phyloP scores from a whole-genome alignment of 2,888 invertebrate genomes.

The Stenoptilia bipunctidactyla region DNA sequence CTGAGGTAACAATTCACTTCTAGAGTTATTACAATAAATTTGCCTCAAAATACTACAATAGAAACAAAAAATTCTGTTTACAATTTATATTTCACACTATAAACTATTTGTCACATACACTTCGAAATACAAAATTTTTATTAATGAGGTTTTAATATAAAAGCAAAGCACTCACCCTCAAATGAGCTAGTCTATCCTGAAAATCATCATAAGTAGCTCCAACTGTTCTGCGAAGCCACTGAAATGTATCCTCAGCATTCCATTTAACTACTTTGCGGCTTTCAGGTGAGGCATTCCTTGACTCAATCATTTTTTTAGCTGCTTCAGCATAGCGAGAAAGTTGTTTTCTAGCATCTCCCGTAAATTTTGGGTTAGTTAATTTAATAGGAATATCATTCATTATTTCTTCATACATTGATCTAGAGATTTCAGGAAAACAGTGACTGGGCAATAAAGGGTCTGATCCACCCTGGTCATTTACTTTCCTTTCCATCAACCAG shows the following conservation, averaged over 20 bases:
- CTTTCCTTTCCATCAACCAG: slow-evolving; percentile 96
- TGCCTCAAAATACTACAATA: too few relatives aligned
- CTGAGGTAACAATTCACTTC: too few relatives aligned
- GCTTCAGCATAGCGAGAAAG: slow-evolving; percentile 95
- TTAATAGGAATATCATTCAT: slow-evolving; percentile 99
- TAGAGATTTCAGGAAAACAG: slow-evolving; percentile 92
- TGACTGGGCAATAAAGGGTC: slow-evolving; percentile 93
- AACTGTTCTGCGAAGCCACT: slow-evolving; percentile 92
- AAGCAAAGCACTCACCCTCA: slow-evolving; percentile 78
- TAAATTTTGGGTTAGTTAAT: slow-evolving; percentile 94
- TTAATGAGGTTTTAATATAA: too few relatives aligned
- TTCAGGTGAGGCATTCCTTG: slow-evolving; percentile 91
- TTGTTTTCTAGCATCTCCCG: slow-evolving; percentile 95
- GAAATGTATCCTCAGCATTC: slow-evolving; percentile 98
- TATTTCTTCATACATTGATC: slow-evolving; percentile 96
- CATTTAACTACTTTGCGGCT: slow-evolving; percentile 97
- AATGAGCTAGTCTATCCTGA: slow-evolving; percentile 88
- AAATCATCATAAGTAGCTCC: slow-evolving; percentile 96
- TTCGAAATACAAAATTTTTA: too few relatives aligned
- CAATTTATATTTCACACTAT: too few relatives aligned
- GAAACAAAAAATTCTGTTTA: too few relatives aligned
- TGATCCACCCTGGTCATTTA: slow-evolving; percentile 86
- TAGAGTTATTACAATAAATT: too few relatives aligned
- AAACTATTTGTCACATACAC: too few relatives aligned
- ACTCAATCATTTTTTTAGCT: slow-evolving; percentile 96